These are phyloP conservation scores for Zaprionus obscuricornis DNA, from an alignment of 2,888 invertebrate genomes.

Conservation along the genomic window DNA sequence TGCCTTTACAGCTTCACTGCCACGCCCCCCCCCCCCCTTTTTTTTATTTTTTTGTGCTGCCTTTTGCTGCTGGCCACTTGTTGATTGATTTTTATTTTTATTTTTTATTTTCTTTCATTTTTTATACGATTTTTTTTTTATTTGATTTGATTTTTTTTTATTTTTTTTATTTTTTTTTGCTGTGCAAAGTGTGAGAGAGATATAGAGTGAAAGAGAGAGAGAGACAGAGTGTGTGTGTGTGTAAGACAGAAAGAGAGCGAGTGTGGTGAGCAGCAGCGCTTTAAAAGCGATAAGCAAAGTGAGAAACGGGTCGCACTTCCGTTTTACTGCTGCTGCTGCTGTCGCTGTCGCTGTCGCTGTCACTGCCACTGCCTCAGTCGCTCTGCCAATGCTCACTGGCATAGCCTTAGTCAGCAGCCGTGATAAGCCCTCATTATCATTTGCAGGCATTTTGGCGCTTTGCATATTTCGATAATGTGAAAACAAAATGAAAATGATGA, in stretches of 20 bases:
- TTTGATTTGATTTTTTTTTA: not conserved
- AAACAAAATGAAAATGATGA: no score
- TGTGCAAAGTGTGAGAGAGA: no score
- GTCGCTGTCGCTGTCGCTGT: no score
- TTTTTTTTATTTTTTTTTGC: conserved; percentile 3
- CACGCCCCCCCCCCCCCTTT: not conserved
- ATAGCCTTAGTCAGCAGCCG: no score
- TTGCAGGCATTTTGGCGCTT: conserved; percentile 52
- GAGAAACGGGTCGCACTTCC: conserved; percentile 41
- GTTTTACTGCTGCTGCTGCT: conserved; percentile 32
- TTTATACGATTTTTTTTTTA: conserved; percentile 13
- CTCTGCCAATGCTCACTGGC: no score
- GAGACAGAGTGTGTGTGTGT: no score
- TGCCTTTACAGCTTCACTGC: not conserved
- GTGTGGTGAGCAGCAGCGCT: no score
- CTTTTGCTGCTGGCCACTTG: conserved; percentile 54
- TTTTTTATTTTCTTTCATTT: conserved; percentile 21
- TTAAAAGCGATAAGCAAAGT: no score
- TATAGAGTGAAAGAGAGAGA: no score
- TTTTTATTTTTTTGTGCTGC: not conserved
- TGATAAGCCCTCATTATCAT: conserved; percentile 76
- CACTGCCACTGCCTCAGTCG: no score
- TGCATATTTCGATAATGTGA: conserved; percentile 69
- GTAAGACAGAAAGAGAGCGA: no score
- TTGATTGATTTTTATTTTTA: conserved; percentile 68